Conservation (phyloP, 2,113 vertebrate genomes). For the Misgurnus mizolepis region DNA sequence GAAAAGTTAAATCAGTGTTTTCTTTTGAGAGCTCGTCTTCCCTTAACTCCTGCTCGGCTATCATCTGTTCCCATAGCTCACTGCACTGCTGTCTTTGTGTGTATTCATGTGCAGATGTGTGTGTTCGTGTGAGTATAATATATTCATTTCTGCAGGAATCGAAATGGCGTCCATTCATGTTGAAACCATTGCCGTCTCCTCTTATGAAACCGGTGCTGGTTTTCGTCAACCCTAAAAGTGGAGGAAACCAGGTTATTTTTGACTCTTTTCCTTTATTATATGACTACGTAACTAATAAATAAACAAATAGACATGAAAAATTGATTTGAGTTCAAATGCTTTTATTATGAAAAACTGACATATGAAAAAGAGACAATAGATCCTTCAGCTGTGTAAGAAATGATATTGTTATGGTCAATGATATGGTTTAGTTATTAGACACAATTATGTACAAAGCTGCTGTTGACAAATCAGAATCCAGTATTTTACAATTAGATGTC, state of each 20-base stretch:
- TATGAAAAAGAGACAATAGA: too few species aligned
- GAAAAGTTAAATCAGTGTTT: too few species aligned
- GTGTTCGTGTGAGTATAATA: conserved; percentile 1
- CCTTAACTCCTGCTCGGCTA: conserved; percentile 50
- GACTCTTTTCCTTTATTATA: neutral
- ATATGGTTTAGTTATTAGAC: too few species aligned
- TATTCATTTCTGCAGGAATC: conserved; percentile 79
- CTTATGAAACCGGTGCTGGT: conserved; percentile 98
- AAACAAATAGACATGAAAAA: too few species aligned
- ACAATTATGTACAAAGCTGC: too few species aligned
- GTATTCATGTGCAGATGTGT: neutral
- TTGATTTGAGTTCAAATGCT: too few species aligned
- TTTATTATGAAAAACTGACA: too few species aligned
- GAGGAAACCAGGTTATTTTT: conserved; percentile 90
- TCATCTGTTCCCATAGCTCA: conserved; percentile 40
- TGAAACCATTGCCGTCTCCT: conserved; percentile 93
- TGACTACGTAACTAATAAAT: too few species aligned
- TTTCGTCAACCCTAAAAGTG: conserved; percentile 97
- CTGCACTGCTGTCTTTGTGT: conserved; percentile 31
- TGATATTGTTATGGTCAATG: too few species aligned
- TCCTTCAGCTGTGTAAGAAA: too few species aligned
- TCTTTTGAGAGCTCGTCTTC: conserved; percentile 40
- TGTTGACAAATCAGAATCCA: too few species aligned
- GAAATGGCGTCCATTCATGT: conserved; percentile 93
- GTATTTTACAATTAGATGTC: too few species aligned